Base-by-base conservation (phyloP, 2,888 invertebrate species). In the Spialia ferax region DNA sequence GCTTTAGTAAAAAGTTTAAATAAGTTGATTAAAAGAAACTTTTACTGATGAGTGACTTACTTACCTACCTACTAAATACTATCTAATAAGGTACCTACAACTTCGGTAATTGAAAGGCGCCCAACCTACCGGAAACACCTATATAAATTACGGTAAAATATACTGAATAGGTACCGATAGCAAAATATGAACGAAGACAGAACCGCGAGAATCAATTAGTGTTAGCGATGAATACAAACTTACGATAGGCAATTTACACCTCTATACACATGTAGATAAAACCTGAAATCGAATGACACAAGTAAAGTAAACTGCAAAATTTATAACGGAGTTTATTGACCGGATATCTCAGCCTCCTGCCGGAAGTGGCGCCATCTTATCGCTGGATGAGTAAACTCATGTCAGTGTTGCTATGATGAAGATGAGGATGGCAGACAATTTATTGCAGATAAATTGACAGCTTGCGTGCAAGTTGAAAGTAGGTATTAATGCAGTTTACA, bases 311-410 rank as follows among this genome's bases (percentile, higher is more conserved):
- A 72, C 60, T 69, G 57, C 67, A 73, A 72, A 75, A 71, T 72
- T 72, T 74, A 69, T 73, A 73, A 71, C 64, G 61, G 70, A 74
- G 78, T 78, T 75, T 80, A 77, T 79, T 80, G 82, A 78, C 81
- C 84, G 84, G 85, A 85, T 81, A 79, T 81, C 78, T 77, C 79
- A 83, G 81, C 77, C 80, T 83, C 20, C 69, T 66, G 68, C 65
- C 82, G 86, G 86, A 86, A 84, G 74, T 79, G 78, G 78, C 79
- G 79, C 74, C 78, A 75, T 77, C 76, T 78, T 78, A 79, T 78
- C 83, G 71, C 76, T 75, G 71, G 78, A 78, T 81, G 80, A 77
- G 74, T 75, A 73, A 35, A 15, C 35, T 1, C 26, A 50, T 61
- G 48, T 50, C 48, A 78, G 75, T 78, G 68, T 68, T 62, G 59